phyloP scores from a whole-genome alignment of 1,140 invertebrate genomes.

The Bombus haemorrhoidalis region DNA sequence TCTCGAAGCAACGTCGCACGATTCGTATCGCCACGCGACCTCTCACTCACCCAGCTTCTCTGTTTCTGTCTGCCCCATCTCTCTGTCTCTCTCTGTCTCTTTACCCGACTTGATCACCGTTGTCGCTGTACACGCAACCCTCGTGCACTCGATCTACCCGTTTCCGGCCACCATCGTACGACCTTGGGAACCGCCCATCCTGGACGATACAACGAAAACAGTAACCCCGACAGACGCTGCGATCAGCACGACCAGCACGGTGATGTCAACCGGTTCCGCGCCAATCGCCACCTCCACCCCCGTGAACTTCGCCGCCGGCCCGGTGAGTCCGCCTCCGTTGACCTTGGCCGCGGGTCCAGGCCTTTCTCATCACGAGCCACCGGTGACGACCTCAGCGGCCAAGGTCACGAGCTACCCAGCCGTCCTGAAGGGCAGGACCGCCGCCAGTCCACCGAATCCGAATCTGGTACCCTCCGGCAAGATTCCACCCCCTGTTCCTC shows the following conservation, averaged over 20 bases:
- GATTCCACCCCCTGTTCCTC: constrained; percentile 91
- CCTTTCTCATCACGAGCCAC: constrained; percentile 51
- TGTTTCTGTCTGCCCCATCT: constrained; percentile 54
- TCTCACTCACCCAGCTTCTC: constrained; percentile 58
- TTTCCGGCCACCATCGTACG: constrained; percentile 21
- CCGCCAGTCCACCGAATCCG: constrained; percentile 77
- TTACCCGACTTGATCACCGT: constrained; percentile 35
- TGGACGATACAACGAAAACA: constrained; percentile 29
- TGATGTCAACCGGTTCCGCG: constrained; percentile 52
- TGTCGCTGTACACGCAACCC: constrained; percentile 52
- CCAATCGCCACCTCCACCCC: constrained; percentile 77
- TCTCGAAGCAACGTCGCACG: constrained; percentile 55
- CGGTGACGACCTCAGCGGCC: constrained; percentile 72
- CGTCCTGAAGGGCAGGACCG: constrained; percentile 87
- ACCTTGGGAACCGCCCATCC: constrained; percentile 28
- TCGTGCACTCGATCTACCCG: constrained; percentile 25
- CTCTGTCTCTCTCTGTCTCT: constrained; percentile 42
- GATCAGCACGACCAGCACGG: constrained; percentile 55
- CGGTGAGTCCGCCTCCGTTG: constrained; percentile 84
- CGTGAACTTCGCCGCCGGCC: constrained; percentile 74
- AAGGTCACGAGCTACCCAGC: constrained; percentile 86
- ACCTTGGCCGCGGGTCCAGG: constrained; percentile 74
- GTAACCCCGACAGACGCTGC: constrained; percentile 54
- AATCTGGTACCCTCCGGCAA: constrained; percentile 81
- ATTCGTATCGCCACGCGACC: constrained; percentile 22